These are phyloP conservation scores for Pyrrhia umbra DNA, from an alignment of 2,888 invertebrate genomes.

Conservation along the genomic window DNA sequence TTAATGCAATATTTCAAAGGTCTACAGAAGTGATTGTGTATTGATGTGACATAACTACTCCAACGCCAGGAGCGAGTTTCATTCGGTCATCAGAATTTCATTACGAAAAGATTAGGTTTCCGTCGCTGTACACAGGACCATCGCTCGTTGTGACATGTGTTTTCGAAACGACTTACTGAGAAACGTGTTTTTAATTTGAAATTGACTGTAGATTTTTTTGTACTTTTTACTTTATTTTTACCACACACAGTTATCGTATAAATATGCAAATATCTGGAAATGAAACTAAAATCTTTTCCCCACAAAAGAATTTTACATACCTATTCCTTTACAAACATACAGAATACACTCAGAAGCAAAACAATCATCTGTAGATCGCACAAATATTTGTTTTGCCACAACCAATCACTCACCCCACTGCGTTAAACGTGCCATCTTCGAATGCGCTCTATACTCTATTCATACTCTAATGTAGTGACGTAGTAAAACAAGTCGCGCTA, in stretches of 20 bases:
- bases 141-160: slow-evolving; percentile 10
- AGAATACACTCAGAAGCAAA: too few species aligned
- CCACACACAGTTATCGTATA: too few species aligned
- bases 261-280: too few species aligned
- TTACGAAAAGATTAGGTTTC: slow-evolving; percentile 52
- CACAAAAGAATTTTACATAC: too few species aligned
- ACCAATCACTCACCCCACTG: too few species aligned
- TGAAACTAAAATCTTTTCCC: too few species aligned
- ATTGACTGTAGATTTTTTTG: neutral
- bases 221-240: too few species aligned
- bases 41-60: slow-evolving; percentile 28
- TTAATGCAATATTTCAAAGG: neutral
- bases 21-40: slow-evolving; percentile 16
- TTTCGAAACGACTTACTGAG: slow-evolving; percentile 5
- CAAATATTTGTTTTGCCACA: neutral
- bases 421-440: too few species aligned
- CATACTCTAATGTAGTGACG: slow-evolving; percentile 4
- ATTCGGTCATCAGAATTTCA: slow-evolving; percentile 47
- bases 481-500: slow-evolving; percentile 22
- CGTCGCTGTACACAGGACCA: slow-evolving; percentile 4
- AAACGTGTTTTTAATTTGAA: slow-evolving; percentile 1
- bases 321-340: too few species aligned
- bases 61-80: slow-evolving; percentile 22
- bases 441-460: slow-evolving; percentile 31
- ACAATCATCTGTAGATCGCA: too few species aligned